Base-by-base conservation (phyloP, 2,888 invertebrate species). In the Thumatha senex region DNA sequence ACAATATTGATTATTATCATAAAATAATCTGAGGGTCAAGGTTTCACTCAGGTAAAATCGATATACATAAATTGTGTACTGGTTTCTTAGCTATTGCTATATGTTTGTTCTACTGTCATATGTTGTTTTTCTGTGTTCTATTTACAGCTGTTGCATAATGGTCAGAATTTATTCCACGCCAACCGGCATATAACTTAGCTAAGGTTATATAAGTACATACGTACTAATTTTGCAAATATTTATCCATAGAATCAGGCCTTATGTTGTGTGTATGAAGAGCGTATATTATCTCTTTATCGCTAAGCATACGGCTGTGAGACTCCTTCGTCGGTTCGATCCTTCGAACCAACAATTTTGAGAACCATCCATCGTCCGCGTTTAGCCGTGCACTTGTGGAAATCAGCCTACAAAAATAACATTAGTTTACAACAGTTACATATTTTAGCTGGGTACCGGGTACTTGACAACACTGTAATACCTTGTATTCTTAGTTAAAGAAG, bases 211-310 rank as follows among this genome's bases (percentile, higher is more conserved):
- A 48, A 67, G 51, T 29, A 94, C 97, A 94, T 94, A 98, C 97
- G 94, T 94, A 98, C 98, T 98, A 98, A 88, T 97, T 98, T 69
- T 94, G 93, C 67, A 98, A 92, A 87, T 99, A 99, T 83, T 95
- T 93, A 64, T 95, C 95, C 89, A 96, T 95, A 41, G 95, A 95
- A 86, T 98, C 98, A 35, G 98, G 97, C 74, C 97, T 95, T 66
- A 98, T 96, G 84, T 98, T 97, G 86, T 99, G 98, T 58, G 98
- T 98, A 82, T 98, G 97, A 54, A 99, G 93, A 59, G 98, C 98
- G 88, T 98, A 99, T 72, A 99, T 96, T 51, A 96, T 94, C 88
- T 99, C 99, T 87, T 98, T 98, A 87, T 98, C 98, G 73, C 98
- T 98, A 42, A 99, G 93, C 95, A 98, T 97, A 61, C 98, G 95